These are phyloP conservation scores for Erebia epiphron DNA, from an alignment of 2,888 invertebrate species.

Conservation along the genomic window DNA sequence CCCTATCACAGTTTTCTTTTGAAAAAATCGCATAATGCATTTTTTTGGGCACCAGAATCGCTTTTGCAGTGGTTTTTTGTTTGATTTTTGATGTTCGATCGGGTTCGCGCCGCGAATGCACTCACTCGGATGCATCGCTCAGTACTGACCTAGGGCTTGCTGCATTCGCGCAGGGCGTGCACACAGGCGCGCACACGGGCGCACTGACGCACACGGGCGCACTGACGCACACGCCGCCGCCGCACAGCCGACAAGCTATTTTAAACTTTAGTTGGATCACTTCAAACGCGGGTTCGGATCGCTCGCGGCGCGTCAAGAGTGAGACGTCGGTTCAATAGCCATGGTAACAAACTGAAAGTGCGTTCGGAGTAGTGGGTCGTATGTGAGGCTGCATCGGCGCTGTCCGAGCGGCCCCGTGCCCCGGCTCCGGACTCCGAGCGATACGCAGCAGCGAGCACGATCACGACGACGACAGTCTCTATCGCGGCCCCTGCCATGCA, in stretches of 20 bases:
- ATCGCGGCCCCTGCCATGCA: neutral
- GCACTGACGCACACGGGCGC: conserved; percentile 43
- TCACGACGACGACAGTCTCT: neutral
- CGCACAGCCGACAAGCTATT: conserved; percentile 1
- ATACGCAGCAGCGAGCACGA: neutral
- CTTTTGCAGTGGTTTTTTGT: conserved; percentile 31
- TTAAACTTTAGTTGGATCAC: conserved; percentile 22
- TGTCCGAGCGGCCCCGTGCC: neutral
- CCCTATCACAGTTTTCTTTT: conserved; percentile 25
- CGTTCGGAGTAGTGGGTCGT: conserved; percentile 33
- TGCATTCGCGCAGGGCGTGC: conserved; percentile 54
- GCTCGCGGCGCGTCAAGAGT: conserved; percentile 14
- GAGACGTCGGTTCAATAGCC: conserved; percentile 43
- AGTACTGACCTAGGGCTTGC: conserved; percentile 58
- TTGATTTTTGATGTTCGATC: conserved; percentile 45
- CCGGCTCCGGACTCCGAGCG: neutral
- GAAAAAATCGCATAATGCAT: conserved; percentile 34
- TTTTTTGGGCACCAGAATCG: conserved; percentile 37
- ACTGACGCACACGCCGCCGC: conserved; percentile 35
- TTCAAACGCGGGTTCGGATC: conserved; percentile 20
- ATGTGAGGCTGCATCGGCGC: conserved; percentile 27
- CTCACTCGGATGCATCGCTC: conserved; percentile 51
- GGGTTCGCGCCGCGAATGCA: conserved; percentile 47
- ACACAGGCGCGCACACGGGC: conserved; percentile 47
- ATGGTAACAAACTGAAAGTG: conserved; percentile 43